Conservation (phyloP, 2,113 vertebrate species). For the Malurus elegans region DNA sequence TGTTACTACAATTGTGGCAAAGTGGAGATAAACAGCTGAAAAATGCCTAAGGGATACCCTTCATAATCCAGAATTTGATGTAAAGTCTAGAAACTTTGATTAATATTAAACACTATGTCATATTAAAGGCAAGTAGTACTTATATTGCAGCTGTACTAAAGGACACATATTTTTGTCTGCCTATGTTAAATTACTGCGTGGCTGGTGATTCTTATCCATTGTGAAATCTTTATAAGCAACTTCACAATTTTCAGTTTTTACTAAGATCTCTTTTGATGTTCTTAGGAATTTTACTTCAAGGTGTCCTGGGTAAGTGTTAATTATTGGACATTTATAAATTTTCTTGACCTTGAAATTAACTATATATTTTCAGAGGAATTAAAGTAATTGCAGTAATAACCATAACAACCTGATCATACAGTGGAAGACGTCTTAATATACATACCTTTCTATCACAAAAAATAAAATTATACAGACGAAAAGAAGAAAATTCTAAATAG, state of each 20-base stretch:
- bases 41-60: neutral
- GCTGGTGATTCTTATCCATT: neutral
- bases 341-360: neutral
- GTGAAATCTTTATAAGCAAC: neutral
- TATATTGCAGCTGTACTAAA: neutral
- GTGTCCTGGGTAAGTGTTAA: neutral
- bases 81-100: neutral
- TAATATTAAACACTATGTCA: neutral
- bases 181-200: neutral
- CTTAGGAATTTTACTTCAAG: neutral
- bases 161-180: neutral
- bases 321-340: neutral
- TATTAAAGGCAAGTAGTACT: neutral
- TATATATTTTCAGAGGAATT: neutral
- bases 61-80: neutral
- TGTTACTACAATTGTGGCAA: neutral
- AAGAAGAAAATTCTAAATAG: neutral
- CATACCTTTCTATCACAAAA: neutral
- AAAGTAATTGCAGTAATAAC: neutral
- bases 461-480: neutral
- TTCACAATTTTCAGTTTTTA: neutral
- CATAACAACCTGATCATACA: neutral
- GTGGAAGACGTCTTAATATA: neutral
- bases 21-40: neutral
- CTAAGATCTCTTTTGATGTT: neutral